phyloP scores from a whole-genome alignment of 2,888 invertebrate species.

The Platycheirus rosarum region DNA sequence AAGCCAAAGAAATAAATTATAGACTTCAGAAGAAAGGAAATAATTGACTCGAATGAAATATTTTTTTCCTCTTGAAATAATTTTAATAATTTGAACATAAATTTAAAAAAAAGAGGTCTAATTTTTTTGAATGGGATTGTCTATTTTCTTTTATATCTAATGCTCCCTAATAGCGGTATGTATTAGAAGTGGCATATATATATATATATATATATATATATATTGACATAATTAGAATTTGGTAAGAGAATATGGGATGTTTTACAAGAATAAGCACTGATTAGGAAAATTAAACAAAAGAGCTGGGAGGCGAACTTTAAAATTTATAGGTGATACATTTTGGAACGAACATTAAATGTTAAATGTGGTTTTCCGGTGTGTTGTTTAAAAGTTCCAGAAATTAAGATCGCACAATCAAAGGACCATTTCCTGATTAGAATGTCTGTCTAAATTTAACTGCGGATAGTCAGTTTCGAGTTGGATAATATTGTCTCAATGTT shows the following conservation, averaged over 20 bases:
- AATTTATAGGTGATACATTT: conserved; percentile 4
- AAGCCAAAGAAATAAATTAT: conserved; percentile 64
- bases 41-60: conserved; percentile 48
- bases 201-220: not conserved
- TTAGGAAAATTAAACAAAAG: conserved; percentile 30
- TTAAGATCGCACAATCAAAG: too few relatives aligned
- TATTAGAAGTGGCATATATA: not conserved
- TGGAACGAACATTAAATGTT: too few relatives aligned
- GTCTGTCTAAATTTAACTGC: too few relatives aligned
- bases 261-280: not conserved
- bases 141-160: conserved; percentile 32
- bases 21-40: conserved; percentile 25
- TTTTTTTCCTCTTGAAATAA: conserved; percentile 1
- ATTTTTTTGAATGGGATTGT: conserved; percentile 8
- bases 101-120: conserved; percentile 26
- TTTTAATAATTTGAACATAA: conserved; percentile 74
- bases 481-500: too few relatives aligned
- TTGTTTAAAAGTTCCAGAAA: too few relatives aligned
- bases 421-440: too few relatives aligned
- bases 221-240: conserved; percentile 5
- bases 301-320: conserved; percentile 17
- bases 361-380: too few relatives aligned
- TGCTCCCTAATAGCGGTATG: conserved; percentile 12
- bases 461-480: too few relatives aligned
- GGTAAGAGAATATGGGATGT: not conserved